Evolutionary conservation across 2,113 vertebrate species (phyloP).

Genomic region (Alligator mississippiensis): DNA sequence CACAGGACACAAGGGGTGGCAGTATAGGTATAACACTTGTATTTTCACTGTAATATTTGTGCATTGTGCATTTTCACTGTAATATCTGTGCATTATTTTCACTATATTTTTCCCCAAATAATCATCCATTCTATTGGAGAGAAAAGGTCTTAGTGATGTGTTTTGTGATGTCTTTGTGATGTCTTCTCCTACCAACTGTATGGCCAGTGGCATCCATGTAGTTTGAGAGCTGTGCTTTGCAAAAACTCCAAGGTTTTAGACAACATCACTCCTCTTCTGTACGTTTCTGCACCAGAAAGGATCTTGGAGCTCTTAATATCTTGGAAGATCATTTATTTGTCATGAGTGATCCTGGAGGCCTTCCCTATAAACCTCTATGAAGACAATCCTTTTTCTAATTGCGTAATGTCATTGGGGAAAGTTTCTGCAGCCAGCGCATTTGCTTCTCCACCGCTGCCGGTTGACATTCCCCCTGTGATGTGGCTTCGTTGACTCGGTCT

Average conservation of each 20-base stretch:
- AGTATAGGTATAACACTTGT: not conserved
- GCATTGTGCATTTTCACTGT: not conserved
- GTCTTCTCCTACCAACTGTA: not conserved
- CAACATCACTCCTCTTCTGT: slow-evolving; percentile 10
- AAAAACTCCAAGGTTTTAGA: not conserved
- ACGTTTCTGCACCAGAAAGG: not conserved
- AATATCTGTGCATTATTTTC: not conserved
- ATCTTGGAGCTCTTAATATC: slow-evolving; percentile 22
- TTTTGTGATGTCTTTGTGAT: not conserved
- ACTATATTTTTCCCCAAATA: not conserved
- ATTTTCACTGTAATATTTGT: not conserved
- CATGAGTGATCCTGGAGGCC: slow-evolving; percentile 44
- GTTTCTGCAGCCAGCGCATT: slow-evolving; percentile 51
- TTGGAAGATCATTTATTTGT: slow-evolving; percentile 11
- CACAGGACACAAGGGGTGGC: not conserved
- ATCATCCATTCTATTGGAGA: not conserved
- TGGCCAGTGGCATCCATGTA: not conserved
- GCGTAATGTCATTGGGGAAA: slow-evolving; percentile 32
- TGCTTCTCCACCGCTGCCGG: slow-evolving; percentile 45
- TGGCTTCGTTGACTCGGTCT: slow-evolving; percentile 41
- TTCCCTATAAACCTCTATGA: slow-evolving; percentile 52
- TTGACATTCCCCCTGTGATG: slow-evolving; percentile 40
- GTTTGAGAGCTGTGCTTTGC: not conserved
- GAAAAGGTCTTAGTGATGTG: not conserved
- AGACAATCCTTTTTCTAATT: slow-evolving; percentile 66